These are phyloP conservation scores for Burhinus oedicnemus DNA, from an alignment of 2,113 vertebrate genomes.

Conservation along the genomic window DNA sequence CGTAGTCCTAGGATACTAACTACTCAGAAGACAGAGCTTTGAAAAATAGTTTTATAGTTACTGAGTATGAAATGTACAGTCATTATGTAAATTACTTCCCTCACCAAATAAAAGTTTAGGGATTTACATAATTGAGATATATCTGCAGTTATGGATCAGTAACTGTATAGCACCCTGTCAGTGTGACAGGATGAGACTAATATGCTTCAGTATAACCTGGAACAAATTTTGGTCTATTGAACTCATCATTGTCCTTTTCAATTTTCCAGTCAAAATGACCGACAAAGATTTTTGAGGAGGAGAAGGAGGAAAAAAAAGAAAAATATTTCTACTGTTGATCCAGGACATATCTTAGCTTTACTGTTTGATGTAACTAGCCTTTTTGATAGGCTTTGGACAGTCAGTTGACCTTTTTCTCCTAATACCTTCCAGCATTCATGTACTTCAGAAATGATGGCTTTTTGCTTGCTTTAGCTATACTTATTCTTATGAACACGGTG, in stretches of 20 bases:
- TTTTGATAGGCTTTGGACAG: conserved; percentile 7
- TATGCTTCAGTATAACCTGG: background rate
- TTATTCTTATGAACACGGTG: conserved; percentile 7
- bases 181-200: background rate
- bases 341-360: background rate
- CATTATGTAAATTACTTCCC: background rate
- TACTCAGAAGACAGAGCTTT: background rate
- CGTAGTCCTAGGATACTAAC: background rate
- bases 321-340: background rate
- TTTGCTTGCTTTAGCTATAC: conserved; percentile 44
- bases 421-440: conserved; percentile 16
- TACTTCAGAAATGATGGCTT: background rate
- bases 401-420: conserved; percentile 51
- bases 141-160: background rate
- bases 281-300: background rate
- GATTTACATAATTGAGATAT: background rate
- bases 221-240: background rate
- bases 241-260: background rate
- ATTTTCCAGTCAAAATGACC: background rate
- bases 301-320: background rate
- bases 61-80: background rate
- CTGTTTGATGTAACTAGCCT: conserved; percentile 1
- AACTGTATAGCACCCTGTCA: background rate
- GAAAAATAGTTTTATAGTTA: background rate
- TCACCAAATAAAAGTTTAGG: background rate